Conservation (phyloP, 2,113 vertebrate genomes). For the Gymnarchus niloticus region DNA sequence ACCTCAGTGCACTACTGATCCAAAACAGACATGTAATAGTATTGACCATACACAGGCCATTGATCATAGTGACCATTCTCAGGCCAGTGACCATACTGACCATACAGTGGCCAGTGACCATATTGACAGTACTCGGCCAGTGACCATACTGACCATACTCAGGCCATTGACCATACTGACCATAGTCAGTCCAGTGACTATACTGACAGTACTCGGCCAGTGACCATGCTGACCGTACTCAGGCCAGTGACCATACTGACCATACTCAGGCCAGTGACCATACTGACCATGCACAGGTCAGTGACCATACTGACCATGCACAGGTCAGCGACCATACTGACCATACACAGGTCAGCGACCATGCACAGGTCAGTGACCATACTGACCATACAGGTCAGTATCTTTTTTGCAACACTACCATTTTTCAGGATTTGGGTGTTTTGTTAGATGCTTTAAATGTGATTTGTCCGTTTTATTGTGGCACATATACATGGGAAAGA, state of each 20-base stretch:
- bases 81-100: background rate
- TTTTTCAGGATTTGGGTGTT: constrained; percentile 34
- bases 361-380: background rate
- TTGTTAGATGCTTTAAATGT: constrained; percentile 36
- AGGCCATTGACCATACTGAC: background rate
- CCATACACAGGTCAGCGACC: background rate
- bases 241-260: background rate
- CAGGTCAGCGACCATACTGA: background rate
- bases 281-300: background rate
- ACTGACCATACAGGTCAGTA: no score
- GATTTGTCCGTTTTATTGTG: constrained; percentile 26
- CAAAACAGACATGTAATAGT: background rate
- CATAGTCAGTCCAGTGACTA: background rate
- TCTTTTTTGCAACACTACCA: constrained; percentile 15
- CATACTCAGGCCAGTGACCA: background rate
- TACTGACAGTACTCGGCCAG: no score
- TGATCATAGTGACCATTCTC: no score
- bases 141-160: background rate
- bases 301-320: no score
- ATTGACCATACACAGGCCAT: background rate
- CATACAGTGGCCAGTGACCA: background rate
- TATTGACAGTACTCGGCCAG: no score
- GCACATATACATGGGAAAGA: constrained; percentile 33
- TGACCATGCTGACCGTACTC: background rate
- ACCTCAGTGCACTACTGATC: background rate